Evolutionary conservation across 2,113 vertebrate genomes (phyloP).

Genomic region (Tonatia bakeri): DNA sequence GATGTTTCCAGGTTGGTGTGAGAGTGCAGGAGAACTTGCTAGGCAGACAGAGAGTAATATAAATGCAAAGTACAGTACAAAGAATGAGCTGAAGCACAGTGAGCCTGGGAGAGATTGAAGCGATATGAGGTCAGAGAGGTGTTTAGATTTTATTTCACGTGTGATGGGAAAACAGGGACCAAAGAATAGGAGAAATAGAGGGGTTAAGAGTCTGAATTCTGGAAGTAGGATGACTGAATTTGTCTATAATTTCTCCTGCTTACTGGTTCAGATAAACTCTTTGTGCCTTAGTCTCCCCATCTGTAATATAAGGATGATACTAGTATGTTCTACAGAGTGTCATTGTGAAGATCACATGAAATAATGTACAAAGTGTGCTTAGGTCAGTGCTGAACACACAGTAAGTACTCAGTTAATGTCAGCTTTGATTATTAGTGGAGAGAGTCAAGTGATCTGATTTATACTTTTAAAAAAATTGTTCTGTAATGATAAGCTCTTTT

Average conservation of each 20-base stretch:
- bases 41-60: neutral
- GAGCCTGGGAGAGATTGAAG: neutral
- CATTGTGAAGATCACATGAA: neutral
- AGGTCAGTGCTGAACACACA: neutral
- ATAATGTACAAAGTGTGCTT: neutral
- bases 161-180: neutral
- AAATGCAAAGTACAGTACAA: neutral
- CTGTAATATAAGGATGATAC: neutral
- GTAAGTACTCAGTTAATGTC: neutral
- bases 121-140: neutral
- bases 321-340: too few species aligned
- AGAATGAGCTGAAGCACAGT: neutral
- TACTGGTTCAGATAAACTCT: neutral
- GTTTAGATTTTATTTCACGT: neutral
- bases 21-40: neutral
- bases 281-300: neutral
- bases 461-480: neutral
- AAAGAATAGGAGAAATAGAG: neutral
- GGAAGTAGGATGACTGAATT: neutral
- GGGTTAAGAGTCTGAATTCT: neutral
- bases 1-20: neutral
- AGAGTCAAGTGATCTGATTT: neutral
- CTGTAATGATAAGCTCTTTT: neutral
- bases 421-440: neutral
- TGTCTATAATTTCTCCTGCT: neutral